phyloP scores from a whole-genome alignment of 2,888 invertebrate genomes.

The Nebria brevicollis region DNA sequence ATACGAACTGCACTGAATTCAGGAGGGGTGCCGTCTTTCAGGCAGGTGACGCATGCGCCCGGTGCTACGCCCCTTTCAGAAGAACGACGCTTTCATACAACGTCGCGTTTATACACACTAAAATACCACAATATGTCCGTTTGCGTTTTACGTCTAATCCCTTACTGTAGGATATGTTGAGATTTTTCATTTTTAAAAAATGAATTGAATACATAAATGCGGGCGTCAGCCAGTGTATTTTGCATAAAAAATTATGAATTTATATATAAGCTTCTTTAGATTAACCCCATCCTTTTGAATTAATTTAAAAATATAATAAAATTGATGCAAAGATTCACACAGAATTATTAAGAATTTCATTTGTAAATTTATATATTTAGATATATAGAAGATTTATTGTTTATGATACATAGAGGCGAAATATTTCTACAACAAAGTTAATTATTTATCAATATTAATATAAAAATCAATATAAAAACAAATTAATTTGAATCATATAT shows the following conservation, averaged over 20 bases:
- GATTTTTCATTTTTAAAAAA: not conserved
- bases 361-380: too few species aligned
- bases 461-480: too few species aligned
- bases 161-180: not conserved
- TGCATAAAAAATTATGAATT: not conserved
- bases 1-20: conserved; percentile 32
- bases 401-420: too few species aligned
- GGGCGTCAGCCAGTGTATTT: not conserved
- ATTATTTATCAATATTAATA: too few species aligned
- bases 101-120: not conserved
- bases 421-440: too few species aligned
- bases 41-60: conserved; percentile 31
- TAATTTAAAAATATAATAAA: too few species aligned
- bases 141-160: not conserved
- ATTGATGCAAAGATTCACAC: too few species aligned
- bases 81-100: conserved; percentile 18
- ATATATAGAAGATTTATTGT: too few species aligned
- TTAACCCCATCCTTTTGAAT: too few species aligned
- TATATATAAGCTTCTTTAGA: too few species aligned
- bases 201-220: not conserved
- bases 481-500: too few species aligned
- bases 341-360: too few species aligned
- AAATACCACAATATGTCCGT: conserved; percentile 6
- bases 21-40: conserved; percentile 12
- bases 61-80: conserved; percentile 32